Evolutionary conservation across 2,888 invertebrate genomes (phyloP).

Genomic region (Drosophila recens): DNA sequence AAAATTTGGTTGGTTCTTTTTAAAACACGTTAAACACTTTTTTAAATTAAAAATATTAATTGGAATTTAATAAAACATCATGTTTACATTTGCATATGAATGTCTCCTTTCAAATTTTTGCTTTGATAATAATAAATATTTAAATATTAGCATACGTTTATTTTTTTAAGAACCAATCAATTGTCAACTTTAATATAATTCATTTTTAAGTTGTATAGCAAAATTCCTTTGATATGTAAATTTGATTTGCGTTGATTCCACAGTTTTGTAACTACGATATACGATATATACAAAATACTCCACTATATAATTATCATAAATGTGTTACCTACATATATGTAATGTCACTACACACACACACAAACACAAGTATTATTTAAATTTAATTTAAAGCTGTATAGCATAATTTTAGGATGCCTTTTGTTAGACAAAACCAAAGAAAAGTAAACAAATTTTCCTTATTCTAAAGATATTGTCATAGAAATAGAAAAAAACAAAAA

Average conservation of each 20-base stretch:
- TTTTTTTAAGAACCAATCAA: constrained; percentile 51
- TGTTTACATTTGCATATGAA: no score
- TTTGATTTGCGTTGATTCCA: constrained; percentile 73
- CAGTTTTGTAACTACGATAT: constrained; percentile 42
- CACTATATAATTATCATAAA: constrained; percentile 41
- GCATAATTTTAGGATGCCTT: constrained; percentile 68
- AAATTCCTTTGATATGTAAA: constrained; percentile 72
- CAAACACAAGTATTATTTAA: constrained; percentile 76
- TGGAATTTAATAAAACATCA: no score
- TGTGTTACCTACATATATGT: constrained; percentile 19
- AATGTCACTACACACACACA: constrained; percentile 24
- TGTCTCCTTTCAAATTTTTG: no score
- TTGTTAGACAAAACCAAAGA: constrained; percentile 36
- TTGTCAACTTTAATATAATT: constrained; percentile 30
- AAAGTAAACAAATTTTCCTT: constrained; percentile 41
- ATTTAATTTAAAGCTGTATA: constrained; percentile 61
- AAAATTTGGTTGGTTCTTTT: constrained; percentile 49
- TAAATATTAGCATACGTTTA: not conserved
- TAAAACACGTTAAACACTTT: not conserved
- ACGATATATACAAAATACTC: constrained; percentile 59
- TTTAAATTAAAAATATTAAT: no score
- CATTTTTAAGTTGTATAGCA: constrained; percentile 38
- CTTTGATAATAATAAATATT: no score
- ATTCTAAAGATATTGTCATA: constrained; percentile 32
- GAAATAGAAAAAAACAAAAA: constrained; percentile 15